These are phyloP conservation scores for Calonectris borealis DNA, from an alignment of 2,113 vertebrate genomes.

Conservation along the genomic window DNA sequence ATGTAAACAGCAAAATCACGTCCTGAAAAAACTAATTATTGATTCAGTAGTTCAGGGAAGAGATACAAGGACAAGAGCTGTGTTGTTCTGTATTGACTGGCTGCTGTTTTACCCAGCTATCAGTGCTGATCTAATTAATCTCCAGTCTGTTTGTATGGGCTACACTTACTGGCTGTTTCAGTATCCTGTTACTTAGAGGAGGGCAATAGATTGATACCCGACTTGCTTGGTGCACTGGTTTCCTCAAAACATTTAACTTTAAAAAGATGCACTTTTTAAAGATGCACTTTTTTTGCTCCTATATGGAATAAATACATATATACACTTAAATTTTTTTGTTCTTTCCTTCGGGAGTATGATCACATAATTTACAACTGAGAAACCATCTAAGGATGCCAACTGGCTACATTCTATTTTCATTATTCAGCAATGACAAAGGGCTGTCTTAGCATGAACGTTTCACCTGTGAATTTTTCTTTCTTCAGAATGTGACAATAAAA, in stretches of 20 bases:
- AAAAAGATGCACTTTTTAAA: neutral
- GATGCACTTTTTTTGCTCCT: neutral
- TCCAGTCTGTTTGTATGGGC: neutral
- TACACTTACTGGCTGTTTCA: neutral
- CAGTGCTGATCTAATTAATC: neutral
- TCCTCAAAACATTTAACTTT: neutral
- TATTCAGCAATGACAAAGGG: neutral
- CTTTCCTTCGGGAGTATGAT: neutral
- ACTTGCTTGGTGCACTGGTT: neutral
- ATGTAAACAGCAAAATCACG: neutral
- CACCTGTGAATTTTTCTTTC: neutral
- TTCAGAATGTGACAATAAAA: neutral
- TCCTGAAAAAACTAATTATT: neutral
- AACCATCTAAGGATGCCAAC: neutral
- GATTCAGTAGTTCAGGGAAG: neutral
- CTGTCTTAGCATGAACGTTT: neutral
- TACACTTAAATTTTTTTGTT: neutral
- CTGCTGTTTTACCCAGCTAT: neutral
- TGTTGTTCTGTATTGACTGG: neutral
- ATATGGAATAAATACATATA: neutral
- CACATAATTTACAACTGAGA: neutral
- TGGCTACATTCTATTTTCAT: neutral
- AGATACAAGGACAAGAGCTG: neutral
- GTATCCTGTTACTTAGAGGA: neutral
- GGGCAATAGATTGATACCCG: fast-evolving